phyloP scores from a whole-genome alignment of 64 coral and sea anemone species.

The Montipora foliosa region DNA sequence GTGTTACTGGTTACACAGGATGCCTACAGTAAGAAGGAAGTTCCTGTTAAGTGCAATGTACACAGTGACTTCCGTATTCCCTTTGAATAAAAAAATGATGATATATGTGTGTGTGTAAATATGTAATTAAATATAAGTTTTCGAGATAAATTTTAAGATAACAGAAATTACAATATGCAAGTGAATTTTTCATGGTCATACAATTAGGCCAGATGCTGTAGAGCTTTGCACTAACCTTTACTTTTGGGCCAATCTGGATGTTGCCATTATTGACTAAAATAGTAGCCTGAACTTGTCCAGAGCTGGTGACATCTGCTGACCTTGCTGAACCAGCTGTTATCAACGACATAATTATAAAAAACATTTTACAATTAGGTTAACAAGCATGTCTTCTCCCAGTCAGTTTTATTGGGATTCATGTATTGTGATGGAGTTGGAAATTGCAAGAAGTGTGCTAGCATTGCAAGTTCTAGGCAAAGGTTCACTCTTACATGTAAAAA shows the following conservation, averaged over 20 bases:
- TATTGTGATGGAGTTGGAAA: background rate
- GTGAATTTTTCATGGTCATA: too few relatives aligned
- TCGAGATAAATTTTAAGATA: background rate
- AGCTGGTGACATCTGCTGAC: background rate
- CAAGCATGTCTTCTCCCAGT: background rate
- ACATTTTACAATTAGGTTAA: background rate
- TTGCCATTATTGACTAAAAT: slow-evolving; percentile 1
- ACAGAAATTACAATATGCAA: background rate
- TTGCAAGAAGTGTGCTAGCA: background rate
- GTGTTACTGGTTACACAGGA: background rate
- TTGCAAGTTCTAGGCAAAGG: background rate
- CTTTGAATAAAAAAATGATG: background rate
- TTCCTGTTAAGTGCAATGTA: background rate
- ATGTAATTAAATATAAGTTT: background rate
- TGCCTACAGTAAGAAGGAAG: background rate
- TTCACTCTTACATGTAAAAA: background rate
- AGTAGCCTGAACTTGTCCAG: slow-evolving; percentile 8
- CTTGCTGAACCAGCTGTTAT: slow-evolving; percentile 10
- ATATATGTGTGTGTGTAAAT: background rate
- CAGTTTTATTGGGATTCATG: background rate
- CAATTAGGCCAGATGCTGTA: background rate
- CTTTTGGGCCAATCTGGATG: slow-evolving; percentile 23
- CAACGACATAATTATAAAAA: background rate
- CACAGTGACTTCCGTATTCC: background rate
- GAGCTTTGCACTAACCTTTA: slow-evolving; percentile 6